phyloP scores from a whole-genome alignment of 2,113 vertebrate species.

The Cyanistes caeruleus region DNA sequence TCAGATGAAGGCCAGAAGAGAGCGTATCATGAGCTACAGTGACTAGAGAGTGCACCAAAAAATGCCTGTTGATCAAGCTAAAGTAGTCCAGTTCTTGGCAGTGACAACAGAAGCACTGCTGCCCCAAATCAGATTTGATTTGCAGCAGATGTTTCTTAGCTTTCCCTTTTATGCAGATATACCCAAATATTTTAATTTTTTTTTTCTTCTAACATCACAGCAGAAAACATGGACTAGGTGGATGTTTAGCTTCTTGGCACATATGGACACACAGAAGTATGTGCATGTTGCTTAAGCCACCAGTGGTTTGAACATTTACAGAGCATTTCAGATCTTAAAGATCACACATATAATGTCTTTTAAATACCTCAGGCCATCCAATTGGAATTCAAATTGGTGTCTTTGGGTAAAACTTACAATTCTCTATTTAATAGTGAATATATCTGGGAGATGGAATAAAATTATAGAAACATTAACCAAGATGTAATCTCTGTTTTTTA shows the following conservation, averaged over 20 bases:
- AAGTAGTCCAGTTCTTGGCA: not conserved
- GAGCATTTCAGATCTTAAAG: not conserved
- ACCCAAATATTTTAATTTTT: not conserved
- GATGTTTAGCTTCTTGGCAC: not conserved
- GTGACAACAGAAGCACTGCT: not conserved
- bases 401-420: not conserved
- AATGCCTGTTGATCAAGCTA: not conserved
- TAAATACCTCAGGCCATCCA: not conserved
- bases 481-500: not conserved
- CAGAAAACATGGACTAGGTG: not conserved
- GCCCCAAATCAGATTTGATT: not conserved
- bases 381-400: not conserved
- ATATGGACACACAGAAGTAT: rapidly evolving
- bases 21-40: not conserved
- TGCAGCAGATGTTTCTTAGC: not conserved
- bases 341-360: not conserved
- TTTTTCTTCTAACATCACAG: not conserved
- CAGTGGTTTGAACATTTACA: not conserved
- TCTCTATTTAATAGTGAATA: not conserved
- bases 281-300: not conserved
- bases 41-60: not conserved
- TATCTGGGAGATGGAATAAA: not conserved
- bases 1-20: not conserved
- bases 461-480: not conserved
- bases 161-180: not conserved